Percentiles rank a stretch among this genome's conserved stretches.
These are phyloP conservation scores for Anolis carolinensis DNA, from an alignment of 2,113 vertebrate species.

Conservation along the genomic window DNA sequence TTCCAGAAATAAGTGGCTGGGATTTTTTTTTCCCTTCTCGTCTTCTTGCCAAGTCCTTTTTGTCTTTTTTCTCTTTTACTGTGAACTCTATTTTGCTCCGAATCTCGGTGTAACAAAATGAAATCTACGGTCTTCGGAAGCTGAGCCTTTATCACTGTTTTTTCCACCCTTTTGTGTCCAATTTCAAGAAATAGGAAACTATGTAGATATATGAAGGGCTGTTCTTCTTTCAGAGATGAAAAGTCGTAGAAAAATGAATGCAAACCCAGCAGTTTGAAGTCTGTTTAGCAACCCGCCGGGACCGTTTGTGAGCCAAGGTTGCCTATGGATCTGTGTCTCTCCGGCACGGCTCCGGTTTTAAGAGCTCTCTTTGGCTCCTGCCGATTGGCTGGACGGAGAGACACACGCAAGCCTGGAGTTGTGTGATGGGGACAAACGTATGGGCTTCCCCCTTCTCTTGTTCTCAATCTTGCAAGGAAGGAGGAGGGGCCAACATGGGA, in stretches of 20 bases:
- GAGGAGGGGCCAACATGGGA: not conserved
- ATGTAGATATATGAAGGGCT: not conserved
- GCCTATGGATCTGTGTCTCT: not conserved
- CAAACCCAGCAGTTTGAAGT: not conserved
- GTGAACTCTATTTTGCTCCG: not conserved
- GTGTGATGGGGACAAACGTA: not conserved
- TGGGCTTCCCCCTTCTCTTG: no score
- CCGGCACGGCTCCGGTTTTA: constrained; percentile 15
- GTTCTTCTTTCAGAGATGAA: not conserved
- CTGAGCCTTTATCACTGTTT: not conserved
- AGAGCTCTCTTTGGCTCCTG: constrained; percentile 23
- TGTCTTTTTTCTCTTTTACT: not conserved
- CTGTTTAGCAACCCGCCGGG: not conserved
- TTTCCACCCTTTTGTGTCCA: not conserved
- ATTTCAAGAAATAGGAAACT: not conserved
- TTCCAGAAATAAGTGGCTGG: not conserved
- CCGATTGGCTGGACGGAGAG: constrained; percentile 24
- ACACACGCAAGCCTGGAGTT: not conserved
- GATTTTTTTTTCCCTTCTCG: not conserved
- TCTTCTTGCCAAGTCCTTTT: not conserved
- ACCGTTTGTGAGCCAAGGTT: not conserved
- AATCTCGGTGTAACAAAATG: not conserved
- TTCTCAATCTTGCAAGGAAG: not conserved
- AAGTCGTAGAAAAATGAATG: not conserved
- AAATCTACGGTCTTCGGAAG: no score